Evolutionary conservation across 2,888 invertebrate species (phyloP).

Genomic region (Toxonevra muliebris): DNA sequence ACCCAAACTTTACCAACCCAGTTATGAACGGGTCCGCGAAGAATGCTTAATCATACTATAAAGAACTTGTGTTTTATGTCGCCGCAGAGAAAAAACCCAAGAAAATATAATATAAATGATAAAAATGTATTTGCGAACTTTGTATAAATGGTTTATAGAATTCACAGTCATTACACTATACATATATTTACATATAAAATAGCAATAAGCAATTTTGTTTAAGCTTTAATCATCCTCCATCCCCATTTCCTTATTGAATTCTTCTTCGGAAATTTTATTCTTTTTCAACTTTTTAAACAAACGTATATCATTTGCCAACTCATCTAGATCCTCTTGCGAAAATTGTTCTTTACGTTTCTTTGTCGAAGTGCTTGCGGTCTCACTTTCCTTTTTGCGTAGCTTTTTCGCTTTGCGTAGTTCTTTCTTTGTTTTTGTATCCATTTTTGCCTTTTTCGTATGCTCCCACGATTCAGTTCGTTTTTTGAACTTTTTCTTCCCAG

Average conservation of each 20-base stretch:
- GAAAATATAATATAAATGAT: slow-evolving; percentile 5
- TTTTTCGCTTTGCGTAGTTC: slow-evolving; percentile 66
- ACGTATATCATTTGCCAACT: slow-evolving; percentile 81
- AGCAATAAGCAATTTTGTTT: slow-evolving; percentile 25
- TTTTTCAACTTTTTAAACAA: slow-evolving; percentile 87
- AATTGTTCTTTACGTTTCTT: slow-evolving; percentile 69
- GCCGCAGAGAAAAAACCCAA: too few relatives aligned
- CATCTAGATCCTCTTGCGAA: slow-evolving; percentile 78
- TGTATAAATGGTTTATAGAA: neutral
- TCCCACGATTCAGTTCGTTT: slow-evolving; percentile 78
- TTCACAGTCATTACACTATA: neutral
- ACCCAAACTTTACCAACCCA: too few relatives aligned
- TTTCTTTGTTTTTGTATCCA: slow-evolving; percentile 69
- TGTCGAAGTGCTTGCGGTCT: slow-evolving; percentile 51
- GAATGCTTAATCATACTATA: too few relatives aligned
- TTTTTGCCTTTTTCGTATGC: slow-evolving; percentile 73
- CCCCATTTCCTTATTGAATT: slow-evolving; percentile 74
- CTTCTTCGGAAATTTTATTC: slow-evolving; percentile 77
- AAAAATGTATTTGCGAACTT: neutral
- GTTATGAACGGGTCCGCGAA: too few relatives aligned
- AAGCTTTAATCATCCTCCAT: slow-evolving; percentile 45
- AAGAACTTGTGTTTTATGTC: too few relatives aligned
- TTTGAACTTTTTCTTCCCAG: slow-evolving; percentile 69
- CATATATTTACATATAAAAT: slow-evolving; percentile 40
- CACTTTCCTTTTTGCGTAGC: slow-evolving; percentile 60